Percentiles rank a stretch among this genome's conserved stretches.
These are phyloP conservation scores for Callocephalon fimbriatum DNA, from an alignment of 2,113 vertebrate species.

Conservation along the genomic window DNA sequence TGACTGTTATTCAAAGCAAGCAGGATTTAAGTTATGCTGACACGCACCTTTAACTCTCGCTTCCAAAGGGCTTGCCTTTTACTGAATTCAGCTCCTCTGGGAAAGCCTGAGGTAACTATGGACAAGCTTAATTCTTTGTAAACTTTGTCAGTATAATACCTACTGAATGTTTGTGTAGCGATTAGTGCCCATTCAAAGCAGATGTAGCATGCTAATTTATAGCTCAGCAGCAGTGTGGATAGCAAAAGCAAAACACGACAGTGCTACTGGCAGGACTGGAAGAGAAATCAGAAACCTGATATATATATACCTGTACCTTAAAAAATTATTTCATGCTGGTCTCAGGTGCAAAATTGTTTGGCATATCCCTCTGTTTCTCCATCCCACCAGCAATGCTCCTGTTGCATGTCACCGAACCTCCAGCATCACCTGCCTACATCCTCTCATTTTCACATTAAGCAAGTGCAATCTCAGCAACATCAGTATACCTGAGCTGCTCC, in stretches of 20 bases:
- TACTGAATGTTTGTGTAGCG: accelerated
- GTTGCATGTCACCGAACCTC: accelerated
- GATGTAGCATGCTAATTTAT: too few relatives aligned
- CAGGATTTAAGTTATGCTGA: not conserved
- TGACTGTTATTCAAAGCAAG: not conserved
- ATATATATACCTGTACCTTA: not conserved
- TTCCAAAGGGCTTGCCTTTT: not conserved
- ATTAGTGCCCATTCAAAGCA: not conserved
- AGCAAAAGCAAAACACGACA: not conserved
- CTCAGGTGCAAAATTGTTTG: not conserved
- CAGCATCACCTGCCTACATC: not conserved
- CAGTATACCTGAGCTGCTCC: too few relatives aligned
- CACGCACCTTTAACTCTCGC: accelerated
- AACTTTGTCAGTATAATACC: not conserved
- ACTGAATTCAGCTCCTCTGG: not conserved
- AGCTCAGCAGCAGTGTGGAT: not conserved
- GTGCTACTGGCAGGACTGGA: not conserved
- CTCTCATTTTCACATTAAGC: accelerated
- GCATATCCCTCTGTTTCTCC: not conserved
- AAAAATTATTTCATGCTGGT: not conserved
- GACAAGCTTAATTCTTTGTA: not conserved
- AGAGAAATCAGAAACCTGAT: not conserved
- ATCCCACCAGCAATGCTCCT: accelerated
- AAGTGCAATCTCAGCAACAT: accelerated
- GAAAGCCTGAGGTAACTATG: not conserved